phyloP scores from a whole-genome alignment of 2,888 invertebrate species.

The Nipponacmea schrenckii region DNA sequence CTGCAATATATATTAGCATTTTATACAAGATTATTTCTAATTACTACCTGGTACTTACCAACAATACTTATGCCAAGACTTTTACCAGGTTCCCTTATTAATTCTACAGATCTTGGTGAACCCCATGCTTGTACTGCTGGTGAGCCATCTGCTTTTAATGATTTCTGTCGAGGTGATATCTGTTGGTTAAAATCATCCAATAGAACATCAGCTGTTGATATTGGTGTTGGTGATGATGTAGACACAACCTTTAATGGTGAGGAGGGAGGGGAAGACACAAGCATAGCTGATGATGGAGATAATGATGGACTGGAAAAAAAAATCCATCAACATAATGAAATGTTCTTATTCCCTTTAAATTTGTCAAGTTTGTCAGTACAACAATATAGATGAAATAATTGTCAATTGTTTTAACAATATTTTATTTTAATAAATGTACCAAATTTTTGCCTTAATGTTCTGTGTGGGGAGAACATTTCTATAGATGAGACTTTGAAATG shows the following conservation, averaged over 20 bases:
- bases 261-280: constrained; percentile 1
- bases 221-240: constrained; percentile 18
- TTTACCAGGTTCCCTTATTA: constrained; percentile 79
- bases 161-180: constrained; percentile 39
- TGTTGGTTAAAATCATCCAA: background rate
- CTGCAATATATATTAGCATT: too few relatives aligned
- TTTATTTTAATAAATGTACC: too few relatives aligned
- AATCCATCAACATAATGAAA: too few relatives aligned
- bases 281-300: constrained; percentile 7
- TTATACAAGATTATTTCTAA: background rate
- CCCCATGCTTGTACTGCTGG: constrained; percentile 76
- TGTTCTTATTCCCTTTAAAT: too few relatives aligned
- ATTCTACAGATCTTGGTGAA: constrained; percentile 79
- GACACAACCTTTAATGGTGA: constrained; percentile 12
- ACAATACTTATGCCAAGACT: constrained; percentile 97
- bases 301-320: background rate
- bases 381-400: too few relatives aligned
- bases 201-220: background rate
- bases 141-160: constrained; percentile 45
- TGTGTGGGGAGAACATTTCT: too few relatives aligned
- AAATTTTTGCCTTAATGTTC: too few relatives aligned
- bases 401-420: too few relatives aligned
- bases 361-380: too few relatives aligned
- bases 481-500: too few relatives aligned
- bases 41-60: constrained; percentile 76